phyloP scores from a whole-genome alignment of 2,797 vertebrate species.

The Enteromius treurensis region DNA sequence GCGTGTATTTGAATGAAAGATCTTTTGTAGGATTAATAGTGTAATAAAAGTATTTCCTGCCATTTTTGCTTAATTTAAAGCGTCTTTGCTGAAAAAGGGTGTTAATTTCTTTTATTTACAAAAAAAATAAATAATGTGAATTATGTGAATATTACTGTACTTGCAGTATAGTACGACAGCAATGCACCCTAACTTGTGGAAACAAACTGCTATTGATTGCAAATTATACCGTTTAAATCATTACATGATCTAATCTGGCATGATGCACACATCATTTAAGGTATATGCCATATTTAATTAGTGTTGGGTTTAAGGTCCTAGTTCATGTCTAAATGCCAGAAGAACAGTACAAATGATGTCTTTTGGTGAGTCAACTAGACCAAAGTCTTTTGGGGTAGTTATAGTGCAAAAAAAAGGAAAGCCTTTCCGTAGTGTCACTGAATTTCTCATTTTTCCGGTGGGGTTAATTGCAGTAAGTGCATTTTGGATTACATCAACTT shows the following conservation, averaged over 20 bases:
- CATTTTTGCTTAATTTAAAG: background rate
- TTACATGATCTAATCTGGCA: background rate
- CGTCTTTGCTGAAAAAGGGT: background rate
- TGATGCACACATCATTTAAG: background rate
- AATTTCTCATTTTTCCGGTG: background rate
- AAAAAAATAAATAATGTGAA: background rate
- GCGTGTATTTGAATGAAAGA: background rate
- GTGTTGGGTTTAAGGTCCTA: background rate
- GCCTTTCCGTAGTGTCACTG: background rate
- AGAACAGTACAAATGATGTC: background rate
- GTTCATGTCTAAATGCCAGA: background rate
- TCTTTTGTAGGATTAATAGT: background rate
- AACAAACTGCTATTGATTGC: background rate
- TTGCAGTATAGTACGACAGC: background rate
- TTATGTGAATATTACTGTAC: background rate
- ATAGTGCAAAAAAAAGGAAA: background rate
- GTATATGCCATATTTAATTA: background rate
- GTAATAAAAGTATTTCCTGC: background rate
- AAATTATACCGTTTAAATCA: background rate
- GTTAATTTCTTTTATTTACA: background rate
- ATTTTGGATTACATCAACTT: conserved; percentile 53
- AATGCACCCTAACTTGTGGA: background rate
- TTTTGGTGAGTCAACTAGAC: background rate
- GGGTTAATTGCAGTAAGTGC: conserved; percentile 36
- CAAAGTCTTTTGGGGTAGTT: background rate